Conservation (phyloP, 2,888 invertebrate genomes). For the Agriopis aurantiaria region DNA sequence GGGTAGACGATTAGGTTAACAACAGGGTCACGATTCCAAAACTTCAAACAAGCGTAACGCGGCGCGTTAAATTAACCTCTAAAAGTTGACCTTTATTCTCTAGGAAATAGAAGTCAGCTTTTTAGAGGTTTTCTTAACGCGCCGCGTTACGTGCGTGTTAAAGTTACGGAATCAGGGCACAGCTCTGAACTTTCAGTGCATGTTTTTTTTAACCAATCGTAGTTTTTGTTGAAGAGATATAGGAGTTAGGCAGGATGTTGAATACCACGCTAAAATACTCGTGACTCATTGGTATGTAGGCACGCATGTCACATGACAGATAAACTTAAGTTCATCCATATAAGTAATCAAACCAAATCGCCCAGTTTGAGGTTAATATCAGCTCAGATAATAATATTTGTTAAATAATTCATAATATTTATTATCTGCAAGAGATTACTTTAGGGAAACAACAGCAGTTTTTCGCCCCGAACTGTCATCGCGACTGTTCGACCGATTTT, state of each 20-base stretch:
- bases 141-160: no score
- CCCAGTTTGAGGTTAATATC: slow-evolving; percentile 14
- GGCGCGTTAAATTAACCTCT: no score
- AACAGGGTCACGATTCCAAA: no score
- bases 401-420: slow-evolving; percentile 9
- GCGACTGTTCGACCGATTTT: no score
- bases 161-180: no score
- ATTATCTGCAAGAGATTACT: slow-evolving; percentile 15
- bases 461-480: no score
- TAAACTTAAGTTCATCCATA: slow-evolving; percentile 15
- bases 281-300: slow-evolving; percentile 6
- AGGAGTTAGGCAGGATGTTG: not conserved
- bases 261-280: not conserved
- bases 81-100: no score
- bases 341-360: slow-evolving; percentile 7
- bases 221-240: not conserved
- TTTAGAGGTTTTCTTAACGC: no score
- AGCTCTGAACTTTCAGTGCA: no score
- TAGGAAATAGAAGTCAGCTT: no score
- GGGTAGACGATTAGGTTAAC: no score
- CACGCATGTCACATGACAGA: slow-evolving; percentile 8
- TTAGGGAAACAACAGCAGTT: not conserved
- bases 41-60: no score
- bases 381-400: slow-evolving; percentile 12
- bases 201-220: not conserved